phyloP scores from a whole-genome alignment of 2,888 invertebrate genomes.

The Apamea monoglypha region DNA sequence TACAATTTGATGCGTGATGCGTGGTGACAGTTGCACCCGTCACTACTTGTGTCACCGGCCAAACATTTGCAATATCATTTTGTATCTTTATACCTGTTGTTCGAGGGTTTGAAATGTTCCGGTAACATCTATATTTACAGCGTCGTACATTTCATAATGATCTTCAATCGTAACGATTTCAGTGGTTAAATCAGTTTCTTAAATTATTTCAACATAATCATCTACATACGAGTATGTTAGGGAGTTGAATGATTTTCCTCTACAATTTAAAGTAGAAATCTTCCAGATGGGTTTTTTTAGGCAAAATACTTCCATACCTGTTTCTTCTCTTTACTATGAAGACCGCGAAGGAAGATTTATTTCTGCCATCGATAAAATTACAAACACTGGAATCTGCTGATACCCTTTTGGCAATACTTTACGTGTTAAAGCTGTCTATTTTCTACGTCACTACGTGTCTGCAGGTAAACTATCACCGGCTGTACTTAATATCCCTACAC shows the following conservation, averaged over 20 bases:
- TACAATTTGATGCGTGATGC: conserved; percentile 68
- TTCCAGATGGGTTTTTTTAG: neutral
- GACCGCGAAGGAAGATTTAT: fast-evolving
- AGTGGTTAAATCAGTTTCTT: neutral
- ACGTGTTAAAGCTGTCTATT: neutral
- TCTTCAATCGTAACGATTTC: neutral
- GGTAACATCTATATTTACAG: conserved; percentile 21
- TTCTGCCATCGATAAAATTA: neutral
- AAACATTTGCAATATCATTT: conserved; percentile 44
- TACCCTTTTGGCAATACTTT: conserved; percentile 2
- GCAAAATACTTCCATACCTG: neutral
- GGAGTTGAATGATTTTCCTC: neutral
- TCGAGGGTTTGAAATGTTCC: conserved; percentile 36
- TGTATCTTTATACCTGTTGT: conserved; percentile 58
- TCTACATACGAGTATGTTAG: neutral
- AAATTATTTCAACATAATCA: conserved; percentile 1
- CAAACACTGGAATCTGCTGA: neutral
- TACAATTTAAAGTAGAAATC: neutral
- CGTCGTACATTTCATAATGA: neutral
- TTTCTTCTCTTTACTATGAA: neutral
- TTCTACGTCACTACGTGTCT: neutral
- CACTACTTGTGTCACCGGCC: conserved; percentile 44
- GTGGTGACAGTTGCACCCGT: conserved; percentile 59
- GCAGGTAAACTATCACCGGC: neutral
- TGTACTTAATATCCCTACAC: neutral